A percentile compares a stretch with the other conserved stretches of the same genome.
phyloP scores from a whole-genome alignment of 2,888 invertebrate genomes.

The Euspilapteryx auroguttella region DNA sequence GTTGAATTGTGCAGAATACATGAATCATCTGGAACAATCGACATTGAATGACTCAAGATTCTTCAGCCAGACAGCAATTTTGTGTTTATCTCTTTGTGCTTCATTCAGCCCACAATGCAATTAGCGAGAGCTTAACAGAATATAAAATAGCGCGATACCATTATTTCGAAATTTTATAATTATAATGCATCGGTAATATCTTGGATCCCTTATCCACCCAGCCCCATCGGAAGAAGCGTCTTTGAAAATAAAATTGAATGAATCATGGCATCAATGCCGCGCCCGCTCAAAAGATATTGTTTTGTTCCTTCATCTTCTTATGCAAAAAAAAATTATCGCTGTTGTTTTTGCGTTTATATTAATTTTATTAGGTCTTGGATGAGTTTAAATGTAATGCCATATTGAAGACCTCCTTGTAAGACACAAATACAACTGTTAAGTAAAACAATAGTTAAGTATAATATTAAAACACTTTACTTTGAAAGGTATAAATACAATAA shows the following conservation, averaged over 20 bases:
- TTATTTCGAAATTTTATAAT: slow-evolving; percentile 33
- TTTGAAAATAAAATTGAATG: slow-evolving; percentile 26
- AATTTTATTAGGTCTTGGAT: no score
- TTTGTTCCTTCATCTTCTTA: no score
- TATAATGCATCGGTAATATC: slow-evolving; percentile 34
- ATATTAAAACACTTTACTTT: no score
- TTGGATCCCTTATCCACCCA: slow-evolving; percentile 20
- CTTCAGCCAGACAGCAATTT: slow-evolving; percentile 18
- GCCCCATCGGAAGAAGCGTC: slow-evolving; percentile 26
- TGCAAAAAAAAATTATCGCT: no score
- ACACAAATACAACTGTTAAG: no score
- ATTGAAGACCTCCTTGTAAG: no score
- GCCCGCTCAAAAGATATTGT: no score
- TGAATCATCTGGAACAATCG: slow-evolving; percentile 28
- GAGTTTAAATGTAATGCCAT: no score
- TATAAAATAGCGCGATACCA: slow-evolving; percentile 22
- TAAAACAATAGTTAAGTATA: no score
- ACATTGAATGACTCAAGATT: slow-evolving; percentile 23
- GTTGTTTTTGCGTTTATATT: no score
- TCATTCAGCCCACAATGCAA: slow-evolving; percentile 24
- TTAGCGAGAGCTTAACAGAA: slow-evolving; percentile 26
- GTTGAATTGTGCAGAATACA: slow-evolving; percentile 24
- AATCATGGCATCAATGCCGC: slow-evolving; percentile 13
- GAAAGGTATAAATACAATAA: no score
- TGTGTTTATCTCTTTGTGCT: slow-evolving; percentile 26